phyloP scores from a whole-genome alignment of 2,888 invertebrate species.

The Himalopsyche anomala region DNA sequence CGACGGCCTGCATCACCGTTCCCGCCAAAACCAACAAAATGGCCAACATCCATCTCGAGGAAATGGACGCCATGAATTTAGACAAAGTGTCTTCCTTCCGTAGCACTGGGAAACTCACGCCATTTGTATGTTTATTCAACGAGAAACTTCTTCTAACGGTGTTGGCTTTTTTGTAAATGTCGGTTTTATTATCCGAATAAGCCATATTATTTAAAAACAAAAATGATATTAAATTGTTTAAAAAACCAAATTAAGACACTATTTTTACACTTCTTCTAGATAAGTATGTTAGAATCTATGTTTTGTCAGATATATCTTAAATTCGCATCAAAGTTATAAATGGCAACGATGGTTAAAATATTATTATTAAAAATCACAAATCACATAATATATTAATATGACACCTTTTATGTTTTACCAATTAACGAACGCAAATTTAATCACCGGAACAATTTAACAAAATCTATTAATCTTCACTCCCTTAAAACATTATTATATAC shows the following conservation, averaged over 20 bases:
- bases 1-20: slow-evolving; percentile 69
- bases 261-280: too few relatives aligned
- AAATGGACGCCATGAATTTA: slow-evolving; percentile 10
- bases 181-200: too few relatives aligned
- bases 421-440: neutral
- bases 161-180: neutral
- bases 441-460: neutral
- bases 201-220: too few relatives aligned
- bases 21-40: slow-evolving; percentile 70
- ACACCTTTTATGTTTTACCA: too few relatives aligned
- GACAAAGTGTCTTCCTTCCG: neutral
- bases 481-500: slow-evolving; percentile 8
- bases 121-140: neutral
- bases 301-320: too few relatives aligned
- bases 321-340: too few relatives aligned
- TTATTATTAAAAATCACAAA: too few relatives aligned
- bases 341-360: too few relatives aligned
- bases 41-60: neutral
- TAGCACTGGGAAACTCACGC: neutral
- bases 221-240: too few relatives aligned
- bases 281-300: too few relatives aligned
- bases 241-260: too few relatives aligned
- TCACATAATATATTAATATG: too few relatives aligned
- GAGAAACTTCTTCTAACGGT: neutral
- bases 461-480: neutral